Percentiles rank a stretch among this genome's conserved stretches.
These are phyloP conservation scores for Lepidochitona cinerea DNA, from an alignment of 2,888 invertebrate genomes.

Conservation along the genomic window DNA sequence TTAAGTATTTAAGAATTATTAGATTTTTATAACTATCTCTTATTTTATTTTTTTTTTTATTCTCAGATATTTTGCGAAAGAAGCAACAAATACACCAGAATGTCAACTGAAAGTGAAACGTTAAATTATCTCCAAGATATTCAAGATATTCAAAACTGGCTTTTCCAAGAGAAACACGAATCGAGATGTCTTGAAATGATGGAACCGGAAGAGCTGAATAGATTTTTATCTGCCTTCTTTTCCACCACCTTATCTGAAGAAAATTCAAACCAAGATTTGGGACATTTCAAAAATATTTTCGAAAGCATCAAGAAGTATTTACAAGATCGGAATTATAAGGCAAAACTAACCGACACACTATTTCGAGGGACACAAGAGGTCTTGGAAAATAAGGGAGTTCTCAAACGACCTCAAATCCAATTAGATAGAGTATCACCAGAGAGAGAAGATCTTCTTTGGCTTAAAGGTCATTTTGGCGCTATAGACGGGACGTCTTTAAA, in stretches of 20 bases:
- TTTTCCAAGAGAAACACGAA: neutral
- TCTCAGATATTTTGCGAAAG: too few relatives aligned
- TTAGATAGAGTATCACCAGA: neutral
- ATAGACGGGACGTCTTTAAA: neutral
- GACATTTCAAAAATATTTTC: neutral
- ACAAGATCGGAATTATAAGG: neutral
- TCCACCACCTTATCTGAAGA: neutral
- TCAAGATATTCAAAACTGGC: slow-evolving; percentile 1
- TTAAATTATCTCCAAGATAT: neutral
- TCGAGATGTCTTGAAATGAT: neutral
- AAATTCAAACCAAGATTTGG: neutral
- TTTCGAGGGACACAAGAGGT: neutral
- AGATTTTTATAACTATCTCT: too few relatives aligned
- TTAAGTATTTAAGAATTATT: too few relatives aligned
- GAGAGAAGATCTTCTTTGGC: neutral
- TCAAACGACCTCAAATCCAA: neutral
- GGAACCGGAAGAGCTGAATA: neutral
- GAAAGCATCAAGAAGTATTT: neutral
- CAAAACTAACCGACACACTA: neutral
- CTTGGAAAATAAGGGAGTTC: neutral
- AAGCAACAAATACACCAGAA: neutral
- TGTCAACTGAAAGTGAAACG: neutral
- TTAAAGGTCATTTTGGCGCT: neutral
- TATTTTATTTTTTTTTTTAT: too few relatives aligned
- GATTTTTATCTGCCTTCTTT: neutral